A percentile compares a stretch with the other conserved stretches of the same genome.
phyloP scores from a whole-genome alignment of 2,888 invertebrate species.

The Tetragonisca angustula region DNA sequence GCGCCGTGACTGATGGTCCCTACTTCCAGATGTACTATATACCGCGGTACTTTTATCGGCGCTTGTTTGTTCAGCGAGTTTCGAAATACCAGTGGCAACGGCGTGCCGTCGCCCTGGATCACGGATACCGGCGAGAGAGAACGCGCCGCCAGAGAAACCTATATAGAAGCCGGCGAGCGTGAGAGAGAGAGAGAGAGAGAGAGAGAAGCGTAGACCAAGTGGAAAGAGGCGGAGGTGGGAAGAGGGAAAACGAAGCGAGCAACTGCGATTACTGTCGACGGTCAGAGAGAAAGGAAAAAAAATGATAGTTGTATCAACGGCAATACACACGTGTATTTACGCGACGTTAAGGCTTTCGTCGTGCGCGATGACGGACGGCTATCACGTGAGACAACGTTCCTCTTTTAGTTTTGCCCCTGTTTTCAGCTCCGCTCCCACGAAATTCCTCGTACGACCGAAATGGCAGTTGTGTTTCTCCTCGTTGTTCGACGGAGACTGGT shows the following conservation, averaged over 20 bases:
- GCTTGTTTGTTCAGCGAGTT: slow-evolving; percentile 83
- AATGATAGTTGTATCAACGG: slow-evolving; percentile 67
- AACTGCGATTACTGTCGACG: slow-evolving; percentile 69
- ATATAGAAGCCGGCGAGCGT: background rate
- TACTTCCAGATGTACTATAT: slow-evolving; percentile 82
- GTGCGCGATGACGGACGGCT: slow-evolving; percentile 72
- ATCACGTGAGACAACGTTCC: slow-evolving; percentile 73
- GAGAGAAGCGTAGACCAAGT: background rate
- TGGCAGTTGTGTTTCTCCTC: background rate
- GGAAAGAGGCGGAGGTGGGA: slow-evolving; percentile 19
- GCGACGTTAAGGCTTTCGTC: slow-evolving; percentile 67
- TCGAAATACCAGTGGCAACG: slow-evolving; percentile 74
- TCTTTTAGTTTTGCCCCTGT: background rate
- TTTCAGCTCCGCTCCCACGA: background rate
- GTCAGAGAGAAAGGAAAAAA: slow-evolving; percentile 43
- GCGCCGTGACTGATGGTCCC: slow-evolving; percentile 84
- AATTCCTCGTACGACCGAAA: background rate
- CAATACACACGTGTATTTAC: slow-evolving; percentile 66
- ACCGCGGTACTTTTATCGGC: slow-evolving; percentile 82
- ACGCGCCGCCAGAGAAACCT: background rate
- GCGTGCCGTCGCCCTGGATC: slow-evolving; percentile 67
- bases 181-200: background rate
- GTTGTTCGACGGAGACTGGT: background rate
- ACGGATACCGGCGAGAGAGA: slow-evolving; percentile 42
- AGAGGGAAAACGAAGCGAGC: slow-evolving; percentile 53